Base-by-base conservation (phyloP, 2,113 vertebrate species). In the Arvicanthis niloticus region DNA sequence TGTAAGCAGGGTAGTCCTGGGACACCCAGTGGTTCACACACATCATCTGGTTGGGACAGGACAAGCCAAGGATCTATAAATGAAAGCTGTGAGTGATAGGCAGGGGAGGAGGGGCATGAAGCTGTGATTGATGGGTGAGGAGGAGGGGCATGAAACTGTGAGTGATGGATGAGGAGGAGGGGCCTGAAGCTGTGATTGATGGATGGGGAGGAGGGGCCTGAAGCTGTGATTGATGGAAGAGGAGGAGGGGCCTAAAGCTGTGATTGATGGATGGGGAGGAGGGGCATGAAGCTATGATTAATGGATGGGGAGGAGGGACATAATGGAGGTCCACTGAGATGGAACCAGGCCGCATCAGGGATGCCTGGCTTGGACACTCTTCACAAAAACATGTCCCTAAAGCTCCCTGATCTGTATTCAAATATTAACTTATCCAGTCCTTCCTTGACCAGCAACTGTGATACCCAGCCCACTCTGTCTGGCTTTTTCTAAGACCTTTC, bases 11-110 rank as follows among this genome's bases (percentile, higher is more conserved):
- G 22, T 22, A 10, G 11, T 21, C 67, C 65, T n/a, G 53, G 12
- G 9, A 16, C n/a, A 62, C 22, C 45, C 1, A 1, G 60, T 0
- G 3, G 8, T 58, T 16, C 1, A 29, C 1, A 84, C 19, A 40
- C 0, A 19, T 2, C 0, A 13, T 34, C 5, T 16, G 13, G 0
- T 5, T 0, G 4, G 0, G 5, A 3, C 21, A 17, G 9, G 24
- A 45, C 53, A 13, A 45, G 9, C 0, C 22, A 1, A 2, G 4
- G 0, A 2, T 45, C 5, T 7, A 17, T 3, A 26, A 10, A 3
- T 37, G 26, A 72, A 0, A 15, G 19, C n/a, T 68, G 67, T 68
- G 67, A 68, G 12, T 68, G 31, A 68, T 68, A 12, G 67, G 12
- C 6, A 15, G 31, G 8, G 67, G 31, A 68, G 67, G 67, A 68